Conservation (phyloP, 2,113 vertebrate species). For the Limnothrissa miodon region DNA sequence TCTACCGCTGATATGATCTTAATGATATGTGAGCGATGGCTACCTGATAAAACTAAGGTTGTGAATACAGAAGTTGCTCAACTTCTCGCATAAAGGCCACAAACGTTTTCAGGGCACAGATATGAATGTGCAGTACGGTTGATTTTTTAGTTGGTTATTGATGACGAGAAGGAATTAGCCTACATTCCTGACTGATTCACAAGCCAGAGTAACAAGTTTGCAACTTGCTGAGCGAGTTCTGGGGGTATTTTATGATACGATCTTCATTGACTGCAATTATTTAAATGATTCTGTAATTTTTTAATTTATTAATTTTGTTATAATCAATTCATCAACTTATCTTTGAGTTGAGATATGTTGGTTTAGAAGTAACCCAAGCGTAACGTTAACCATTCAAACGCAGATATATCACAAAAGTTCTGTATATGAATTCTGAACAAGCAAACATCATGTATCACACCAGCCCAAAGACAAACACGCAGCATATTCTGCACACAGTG, state of each 20-base stretch:
- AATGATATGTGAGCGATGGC: neutral
- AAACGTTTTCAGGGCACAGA: neutral
- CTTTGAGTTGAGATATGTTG: neutral
- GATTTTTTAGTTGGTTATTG: neutral
- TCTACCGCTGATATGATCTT: too few species aligned
- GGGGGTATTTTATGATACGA: conserved; percentile 14
- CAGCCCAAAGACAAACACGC: neutral
- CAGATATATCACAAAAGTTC: neutral
- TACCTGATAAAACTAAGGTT: too few species aligned
- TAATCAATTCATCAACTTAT: neutral
- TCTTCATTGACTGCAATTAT: neutral
- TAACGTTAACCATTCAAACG: neutral
- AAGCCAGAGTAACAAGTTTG: conserved; percentile 36
- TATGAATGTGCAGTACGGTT: neutral
- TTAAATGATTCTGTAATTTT: neutral
- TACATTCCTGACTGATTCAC: neutral
- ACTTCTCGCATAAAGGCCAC: neutral
- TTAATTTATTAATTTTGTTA: neutral
- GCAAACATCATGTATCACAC: neutral
- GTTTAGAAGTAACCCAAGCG: neutral
- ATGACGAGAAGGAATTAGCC: neutral
- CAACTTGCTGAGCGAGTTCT: conserved; percentile 35
- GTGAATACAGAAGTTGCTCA: too few species aligned
- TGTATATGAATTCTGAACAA: neutral
- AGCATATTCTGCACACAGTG: neutral